A percentile compares a stretch with the other conserved stretches of the same genome.
These are phyloP conservation scores for Astyanax mexicanus DNA, from an alignment of 2,797 vertebrate species.

Conservation along the genomic window DNA sequence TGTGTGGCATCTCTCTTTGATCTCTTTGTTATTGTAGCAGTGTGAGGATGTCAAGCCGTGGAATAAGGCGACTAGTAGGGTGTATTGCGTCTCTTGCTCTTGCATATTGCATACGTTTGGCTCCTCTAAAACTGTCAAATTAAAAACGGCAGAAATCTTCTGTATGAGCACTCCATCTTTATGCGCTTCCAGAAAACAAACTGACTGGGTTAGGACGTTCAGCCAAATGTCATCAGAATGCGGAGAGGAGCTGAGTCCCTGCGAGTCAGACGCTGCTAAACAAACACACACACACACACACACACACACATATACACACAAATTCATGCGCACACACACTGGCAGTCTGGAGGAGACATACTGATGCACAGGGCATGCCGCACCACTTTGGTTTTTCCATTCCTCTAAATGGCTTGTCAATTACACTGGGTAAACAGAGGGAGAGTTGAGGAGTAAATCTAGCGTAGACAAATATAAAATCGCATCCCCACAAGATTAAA, in stretches of 20 bases:
- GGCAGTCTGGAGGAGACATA: slow-evolving; percentile 48
- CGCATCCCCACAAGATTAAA: slow-evolving; percentile 64
- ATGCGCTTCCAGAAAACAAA: slow-evolving; percentile 20
- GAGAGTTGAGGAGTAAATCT: slow-evolving; percentile 62
- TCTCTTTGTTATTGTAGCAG: neutral
- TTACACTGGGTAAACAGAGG: slow-evolving; percentile 64
- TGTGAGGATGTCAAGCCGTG: neutral
- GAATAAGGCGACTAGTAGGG: neutral
- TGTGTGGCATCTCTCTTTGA: neutral
- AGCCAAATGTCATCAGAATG: slow-evolving; percentile 45
- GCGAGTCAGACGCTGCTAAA: slow-evolving; percentile 27
- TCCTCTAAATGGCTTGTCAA: slow-evolving; percentile 65
- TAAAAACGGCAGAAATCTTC: neutral
- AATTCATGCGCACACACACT: slow-evolving; percentile 31
- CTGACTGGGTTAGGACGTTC: slow-evolving; percentile 30
- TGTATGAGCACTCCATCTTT: slow-evolving; percentile 12
- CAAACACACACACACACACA: slow-evolving; percentile 55
- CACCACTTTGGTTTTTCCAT: slow-evolving; percentile 58
- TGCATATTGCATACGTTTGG: neutral
- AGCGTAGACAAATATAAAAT: slow-evolving; percentile 63
- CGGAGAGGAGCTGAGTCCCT: slow-evolving; percentile 29
- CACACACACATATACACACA: slow-evolving; percentile 11
- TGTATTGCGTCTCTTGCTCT: neutral
- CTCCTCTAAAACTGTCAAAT: slow-evolving; percentile 11
- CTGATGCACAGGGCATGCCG: slow-evolving; percentile 55